phyloP scores from a whole-genome alignment of 1,140 invertebrate species.

The Lineus longissimus region DNA sequence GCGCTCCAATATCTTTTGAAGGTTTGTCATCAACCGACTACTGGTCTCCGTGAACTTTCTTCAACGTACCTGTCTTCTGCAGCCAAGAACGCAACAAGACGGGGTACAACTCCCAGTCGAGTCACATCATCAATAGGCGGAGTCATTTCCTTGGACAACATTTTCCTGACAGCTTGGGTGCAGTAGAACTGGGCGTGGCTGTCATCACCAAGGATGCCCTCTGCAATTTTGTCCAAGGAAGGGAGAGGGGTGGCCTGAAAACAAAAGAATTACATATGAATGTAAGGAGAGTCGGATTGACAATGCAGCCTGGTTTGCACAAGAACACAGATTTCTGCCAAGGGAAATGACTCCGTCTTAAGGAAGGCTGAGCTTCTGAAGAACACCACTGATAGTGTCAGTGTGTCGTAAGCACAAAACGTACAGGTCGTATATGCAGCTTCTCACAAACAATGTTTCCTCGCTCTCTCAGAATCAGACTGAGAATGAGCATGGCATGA shows the following conservation, averaged over 20 bases:
- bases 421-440: no score
- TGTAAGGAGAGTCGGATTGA: background rate
- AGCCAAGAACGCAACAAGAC: conserved; percentile 85
- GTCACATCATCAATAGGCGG: conserved; percentile 98
- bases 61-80: conserved; percentile 64
- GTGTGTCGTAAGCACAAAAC: no score
- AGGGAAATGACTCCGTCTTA: conserved; percentile 4
- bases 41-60: no score
- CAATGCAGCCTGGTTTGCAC: background rate
- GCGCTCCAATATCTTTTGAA: no score
- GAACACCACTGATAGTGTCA: no score
- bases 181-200: conserved; percentile 32
- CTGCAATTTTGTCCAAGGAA: conserved; percentile 42
- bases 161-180: conserved; percentile 65
- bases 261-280: conserved; percentile 10
- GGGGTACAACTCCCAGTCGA: conserved; percentile 85
- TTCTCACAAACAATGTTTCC: no score
- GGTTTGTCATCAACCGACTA: no score
- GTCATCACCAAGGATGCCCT: conserved; percentile 34
- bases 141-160: conserved; percentile 94
- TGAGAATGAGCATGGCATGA: no score
- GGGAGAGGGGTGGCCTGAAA: background rate
- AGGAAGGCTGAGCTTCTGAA: no score
- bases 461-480: no score
- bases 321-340: background rate